phyloP scores from a whole-genome alignment of 1,140 invertebrate genomes.

The Melitaea cinxia region DNA sequence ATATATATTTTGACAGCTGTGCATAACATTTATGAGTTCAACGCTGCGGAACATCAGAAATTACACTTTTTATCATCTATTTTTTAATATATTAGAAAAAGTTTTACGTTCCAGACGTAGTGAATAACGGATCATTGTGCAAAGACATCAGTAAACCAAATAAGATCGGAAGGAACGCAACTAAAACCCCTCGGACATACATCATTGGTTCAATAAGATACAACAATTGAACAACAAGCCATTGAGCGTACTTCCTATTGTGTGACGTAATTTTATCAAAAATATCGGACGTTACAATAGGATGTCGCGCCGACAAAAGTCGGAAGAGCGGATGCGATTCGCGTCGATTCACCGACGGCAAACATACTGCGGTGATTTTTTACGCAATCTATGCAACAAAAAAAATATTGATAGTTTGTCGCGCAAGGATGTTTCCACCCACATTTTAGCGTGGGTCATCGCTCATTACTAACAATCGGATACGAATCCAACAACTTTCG shows the following conservation, averaged over 20 bases:
- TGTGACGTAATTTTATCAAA: conserved; percentile 80
- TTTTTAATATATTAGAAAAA: background rate
- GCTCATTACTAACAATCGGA: conserved; percentile 76
- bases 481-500: conserved; percentile 69
- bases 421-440: conserved; percentile 78
- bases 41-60: conserved; percentile 35
- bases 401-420: conserved; percentile 57
- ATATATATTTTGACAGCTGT: conserved; percentile 65
- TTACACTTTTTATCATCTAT: conserved; percentile 13
- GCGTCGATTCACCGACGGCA: conserved; percentile 70
- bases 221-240: conserved; percentile 76
- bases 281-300: conserved; percentile 73
- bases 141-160: conserved; percentile 56
- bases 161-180: conserved; percentile 66
- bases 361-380: conserved; percentile 60
- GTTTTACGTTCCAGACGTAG: background rate
- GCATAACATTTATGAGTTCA: conserved; percentile 29
- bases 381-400: conserved; percentile 65
- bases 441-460: conserved; percentile 67
- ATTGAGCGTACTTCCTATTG: conserved; percentile 64
- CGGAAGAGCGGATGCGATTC: conserved; percentile 80
- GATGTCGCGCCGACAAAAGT: conserved; percentile 68
- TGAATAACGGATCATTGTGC: conserved; percentile 40
- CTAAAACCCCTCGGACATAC: conserved; percentile 52
- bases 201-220: conserved; percentile 75